These are phyloP conservation scores for Misgurnus mizolepis DNA, from an alignment of 2,113 vertebrate genomes.

Conservation along the genomic window DNA sequence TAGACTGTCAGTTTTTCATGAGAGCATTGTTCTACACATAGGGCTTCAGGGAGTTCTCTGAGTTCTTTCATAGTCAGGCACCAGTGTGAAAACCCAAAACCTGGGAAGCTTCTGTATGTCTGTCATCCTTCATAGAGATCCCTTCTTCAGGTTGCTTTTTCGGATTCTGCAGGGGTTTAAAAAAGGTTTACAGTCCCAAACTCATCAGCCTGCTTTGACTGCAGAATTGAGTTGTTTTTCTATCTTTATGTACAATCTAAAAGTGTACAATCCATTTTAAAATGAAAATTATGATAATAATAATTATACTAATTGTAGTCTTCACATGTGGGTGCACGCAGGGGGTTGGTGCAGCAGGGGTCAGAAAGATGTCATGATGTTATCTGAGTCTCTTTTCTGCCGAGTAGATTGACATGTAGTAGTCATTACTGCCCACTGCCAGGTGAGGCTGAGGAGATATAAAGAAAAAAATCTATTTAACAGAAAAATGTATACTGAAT, in stretches of 20 bases:
- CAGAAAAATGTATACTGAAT: neutral
- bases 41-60: neutral
- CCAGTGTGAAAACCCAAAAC: neutral
- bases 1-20: neutral
- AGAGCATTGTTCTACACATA: neutral
- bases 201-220: conserved; percentile 32
- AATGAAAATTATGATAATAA: conserved; percentile 63
- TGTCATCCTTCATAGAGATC: neutral
- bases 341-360: conserved; percentile 16
- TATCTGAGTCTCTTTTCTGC: conserved; percentile 97
- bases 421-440: conserved; percentile 98
- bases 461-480: neutral
- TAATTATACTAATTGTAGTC: conserved; percentile 58
- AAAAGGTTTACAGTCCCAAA: conserved; percentile 40
- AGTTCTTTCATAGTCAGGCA: neutral
- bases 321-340: conserved; percentile 75
- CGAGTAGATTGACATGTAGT: conserved; percentile 99
- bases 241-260: conserved; percentile 70
- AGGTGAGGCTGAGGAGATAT: conserved; percentile 84
- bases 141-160: neutral
- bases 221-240: conserved; percentile 70
- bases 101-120: neutral
- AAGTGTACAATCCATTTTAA: conserved; percentile 77
- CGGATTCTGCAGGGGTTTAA: neutral
- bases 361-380: conserved; percentile 62